phyloP scores from a whole-genome alignment of 2,113 vertebrate genomes.

The Tiliqua scincoides region DNA sequence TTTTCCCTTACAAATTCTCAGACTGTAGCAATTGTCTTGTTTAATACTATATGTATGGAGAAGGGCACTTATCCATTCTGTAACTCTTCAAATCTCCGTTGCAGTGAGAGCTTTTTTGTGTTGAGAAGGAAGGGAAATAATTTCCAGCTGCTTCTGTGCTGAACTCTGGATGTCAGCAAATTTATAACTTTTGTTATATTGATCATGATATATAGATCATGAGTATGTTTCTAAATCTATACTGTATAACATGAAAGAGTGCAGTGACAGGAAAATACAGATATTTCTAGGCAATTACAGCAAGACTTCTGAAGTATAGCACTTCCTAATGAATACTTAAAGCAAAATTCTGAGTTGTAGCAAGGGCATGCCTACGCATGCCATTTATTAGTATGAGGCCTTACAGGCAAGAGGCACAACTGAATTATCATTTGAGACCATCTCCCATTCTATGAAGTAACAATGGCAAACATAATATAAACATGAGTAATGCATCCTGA shows the following conservation, averaged over 20 bases:
- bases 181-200: no score
- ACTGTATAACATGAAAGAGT: not conserved
- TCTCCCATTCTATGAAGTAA: not conserved
- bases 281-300: not conserved
- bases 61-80: not conserved
- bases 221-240: not conserved
- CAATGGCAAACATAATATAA: not conserved
- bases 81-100: not conserved
- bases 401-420: not conserved
- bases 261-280: not conserved
- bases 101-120: not conserved
- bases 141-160: not conserved
- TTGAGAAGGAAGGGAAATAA: not conserved
- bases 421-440: not conserved
- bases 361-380: not conserved
- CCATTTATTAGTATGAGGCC: not conserved
- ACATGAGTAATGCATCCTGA: not conserved
- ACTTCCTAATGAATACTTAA: not conserved
- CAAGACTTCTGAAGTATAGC: not conserved
- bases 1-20: not conserved
- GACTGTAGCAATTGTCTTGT: not conserved
- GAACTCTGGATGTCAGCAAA: not conserved
- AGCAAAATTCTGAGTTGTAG: not conserved
- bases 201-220: not conserved
- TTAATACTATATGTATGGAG: not conserved